These are phyloP conservation scores for Pomacea canaliculata DNA, from an alignment of 2,888 invertebrate species.

Conservation along the genomic window DNA sequence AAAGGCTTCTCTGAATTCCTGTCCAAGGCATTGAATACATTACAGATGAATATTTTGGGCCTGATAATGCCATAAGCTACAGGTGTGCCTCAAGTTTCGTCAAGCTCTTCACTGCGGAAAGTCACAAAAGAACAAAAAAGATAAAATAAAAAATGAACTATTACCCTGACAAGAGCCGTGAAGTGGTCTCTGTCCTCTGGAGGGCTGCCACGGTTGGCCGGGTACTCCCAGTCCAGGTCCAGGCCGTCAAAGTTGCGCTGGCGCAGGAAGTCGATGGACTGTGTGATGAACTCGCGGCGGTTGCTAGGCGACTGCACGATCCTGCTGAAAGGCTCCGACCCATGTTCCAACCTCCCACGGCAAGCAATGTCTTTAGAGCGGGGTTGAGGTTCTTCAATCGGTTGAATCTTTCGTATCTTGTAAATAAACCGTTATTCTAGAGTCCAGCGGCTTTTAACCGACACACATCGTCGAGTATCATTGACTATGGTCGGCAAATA, in stretches of 20 bases:
- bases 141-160: too few species aligned
- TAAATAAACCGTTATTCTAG: too few species aligned
- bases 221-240: constrained; percentile 85
- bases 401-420: constrained; percentile 72
- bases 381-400: constrained; percentile 75
- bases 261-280: constrained; percentile 49
- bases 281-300: constrained; percentile 50
- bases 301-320: constrained; percentile 50
- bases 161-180: background rate
- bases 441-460: too few species aligned
- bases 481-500: too few species aligned
- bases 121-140: too few species aligned
- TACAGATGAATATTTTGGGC: too few species aligned
- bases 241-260: constrained; percentile 82
- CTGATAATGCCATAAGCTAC: too few species aligned
- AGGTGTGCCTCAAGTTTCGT: too few species aligned
- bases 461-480: too few species aligned
- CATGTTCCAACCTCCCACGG: constrained; percentile 95
- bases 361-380: constrained; percentile 85
- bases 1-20: constrained; percentile 11
- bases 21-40: background rate
- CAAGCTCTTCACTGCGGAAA: too few species aligned
- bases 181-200: background rate
- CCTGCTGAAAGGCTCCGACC: constrained; percentile 74
- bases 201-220: background rate